phyloP scores from a whole-genome alignment of 1,140 invertebrate genomes.

The Eubasilissa regina region DNA sequence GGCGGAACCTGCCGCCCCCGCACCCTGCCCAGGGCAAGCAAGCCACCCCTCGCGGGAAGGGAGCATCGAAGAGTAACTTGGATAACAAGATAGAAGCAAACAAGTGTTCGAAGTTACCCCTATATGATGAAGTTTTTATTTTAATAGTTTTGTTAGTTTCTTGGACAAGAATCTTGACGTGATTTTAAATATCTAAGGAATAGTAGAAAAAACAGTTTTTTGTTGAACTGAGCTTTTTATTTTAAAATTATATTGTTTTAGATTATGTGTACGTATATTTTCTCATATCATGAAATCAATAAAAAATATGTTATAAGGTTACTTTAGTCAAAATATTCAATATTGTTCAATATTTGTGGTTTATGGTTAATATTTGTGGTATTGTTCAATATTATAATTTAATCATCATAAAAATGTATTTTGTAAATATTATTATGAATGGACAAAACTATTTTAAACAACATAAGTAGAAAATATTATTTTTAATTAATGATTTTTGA shows the following conservation, averaged over 20 bases:
- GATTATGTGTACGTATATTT: background rate
- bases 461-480: background rate
- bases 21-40: slow-evolving; percentile 23
- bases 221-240: background rate
- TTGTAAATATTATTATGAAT: no score
- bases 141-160: background rate
- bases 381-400: no score
- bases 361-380: no score
- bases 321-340: no score
- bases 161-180: background rate
- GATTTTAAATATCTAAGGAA: background rate
- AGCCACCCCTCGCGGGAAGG: background rate
- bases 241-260: background rate
- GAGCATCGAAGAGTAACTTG: slow-evolving; percentile 11
- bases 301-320: no score
- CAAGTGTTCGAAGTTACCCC: slow-evolving; percentile 1
- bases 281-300: background rate
- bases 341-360: no score
- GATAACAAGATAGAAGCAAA: slow-evolving; percentile 32
- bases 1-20: slow-evolving; percentile 10
- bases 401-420: no score
- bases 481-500: background rate
- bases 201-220: background rate
- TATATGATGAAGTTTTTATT: background rate
- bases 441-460: no score